Evolutionary conservation across 2,888 invertebrate genomes (phyloP).

Genomic region (Cephus nigrinus): DNA sequence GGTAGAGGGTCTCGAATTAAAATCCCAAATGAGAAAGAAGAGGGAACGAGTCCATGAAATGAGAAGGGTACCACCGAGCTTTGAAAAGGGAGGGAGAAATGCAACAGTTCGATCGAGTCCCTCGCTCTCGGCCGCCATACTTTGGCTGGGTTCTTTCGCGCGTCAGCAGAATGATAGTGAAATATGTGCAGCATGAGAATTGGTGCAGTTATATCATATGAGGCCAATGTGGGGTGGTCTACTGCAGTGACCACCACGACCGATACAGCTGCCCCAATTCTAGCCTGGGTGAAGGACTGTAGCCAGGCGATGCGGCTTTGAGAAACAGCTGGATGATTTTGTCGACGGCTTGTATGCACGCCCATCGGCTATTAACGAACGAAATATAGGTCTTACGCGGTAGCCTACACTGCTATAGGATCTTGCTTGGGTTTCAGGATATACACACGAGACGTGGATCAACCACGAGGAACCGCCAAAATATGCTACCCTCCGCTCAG

Average conservation of each 20-base stretch:
- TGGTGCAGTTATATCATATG: background rate
- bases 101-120: background rate
- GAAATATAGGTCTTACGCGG: background rate
- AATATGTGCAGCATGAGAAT: background rate
- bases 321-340: background rate
- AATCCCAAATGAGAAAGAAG: conserved; percentile 1
- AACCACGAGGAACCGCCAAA: conserved; percentile 68
- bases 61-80: background rate
- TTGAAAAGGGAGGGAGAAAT: background rate
- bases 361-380: background rate
- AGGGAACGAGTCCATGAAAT: background rate
- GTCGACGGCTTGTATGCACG: background rate
- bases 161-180: background rate
- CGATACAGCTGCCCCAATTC: background rate
- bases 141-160: background rate
- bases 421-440: conserved; percentile 44
- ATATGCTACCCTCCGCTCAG: conserved; percentile 70
- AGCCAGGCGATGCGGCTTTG: background rate
- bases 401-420: background rate
- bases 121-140: background rate
- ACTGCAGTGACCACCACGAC: background rate
- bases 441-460: conserved; percentile 62
- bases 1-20: background rate
- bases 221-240: background rate
- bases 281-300: background rate